Evolutionary conservation across 2,797 vertebrate species (phyloP).

Genomic region (Anniella stebbinsi): DNA sequence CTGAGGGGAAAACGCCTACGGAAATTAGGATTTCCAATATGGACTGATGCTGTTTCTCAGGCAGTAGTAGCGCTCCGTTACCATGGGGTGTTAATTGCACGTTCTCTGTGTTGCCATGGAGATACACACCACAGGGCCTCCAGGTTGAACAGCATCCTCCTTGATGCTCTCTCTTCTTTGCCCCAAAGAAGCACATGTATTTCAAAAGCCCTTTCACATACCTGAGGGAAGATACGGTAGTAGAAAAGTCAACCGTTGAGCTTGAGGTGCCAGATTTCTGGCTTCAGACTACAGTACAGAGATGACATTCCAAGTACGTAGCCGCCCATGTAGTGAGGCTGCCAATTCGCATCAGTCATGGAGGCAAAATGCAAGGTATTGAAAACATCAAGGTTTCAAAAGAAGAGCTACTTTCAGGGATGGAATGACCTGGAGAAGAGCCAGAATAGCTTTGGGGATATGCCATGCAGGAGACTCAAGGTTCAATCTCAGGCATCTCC

Average conservation of each 20-base stretch:
- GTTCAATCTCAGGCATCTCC: too few relatives aligned
- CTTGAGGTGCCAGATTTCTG: neutral
- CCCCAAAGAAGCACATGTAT: neutral
- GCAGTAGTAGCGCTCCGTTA: neutral
- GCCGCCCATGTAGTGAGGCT: neutral
- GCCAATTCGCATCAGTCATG: neutral
- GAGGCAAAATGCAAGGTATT: neutral
- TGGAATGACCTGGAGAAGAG: neutral
- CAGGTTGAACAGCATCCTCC: neutral
- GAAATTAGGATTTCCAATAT: constrained; percentile 11
- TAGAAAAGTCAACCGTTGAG: neutral
- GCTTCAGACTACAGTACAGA: neutral
- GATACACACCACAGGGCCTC: neutral
- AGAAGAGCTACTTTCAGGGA: neutral
- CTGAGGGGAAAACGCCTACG: neutral
- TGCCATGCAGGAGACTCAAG: too few relatives aligned
- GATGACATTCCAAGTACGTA: neutral
- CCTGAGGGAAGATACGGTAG: neutral
- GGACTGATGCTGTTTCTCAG: neutral
- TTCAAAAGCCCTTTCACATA: neutral
- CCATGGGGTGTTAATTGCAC: constrained; percentile 25
- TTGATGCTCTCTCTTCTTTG: neutral
- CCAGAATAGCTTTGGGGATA: neutral
- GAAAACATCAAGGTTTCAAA: neutral
- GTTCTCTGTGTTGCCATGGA: constrained; percentile 33